Base-by-base conservation (phyloP, 2,797 vertebrate species). In the Eulemur rubriventer region DNA sequence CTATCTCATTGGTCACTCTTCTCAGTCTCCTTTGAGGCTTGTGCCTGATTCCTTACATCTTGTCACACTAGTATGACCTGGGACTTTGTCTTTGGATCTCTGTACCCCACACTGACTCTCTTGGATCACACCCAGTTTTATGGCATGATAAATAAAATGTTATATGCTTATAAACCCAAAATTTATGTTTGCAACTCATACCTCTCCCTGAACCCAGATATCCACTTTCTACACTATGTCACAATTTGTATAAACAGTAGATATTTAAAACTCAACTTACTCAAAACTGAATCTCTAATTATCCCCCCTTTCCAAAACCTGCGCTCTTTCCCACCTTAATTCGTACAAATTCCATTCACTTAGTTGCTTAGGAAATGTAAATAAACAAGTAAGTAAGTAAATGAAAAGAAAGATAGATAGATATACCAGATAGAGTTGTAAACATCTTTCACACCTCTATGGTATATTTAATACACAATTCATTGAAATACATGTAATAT, bases 121-220 rank as follows among this genome's bases (percentile, higher is more conserved):
- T 69, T 93, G 50, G 30, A 9, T 52, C 35, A 92, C 30, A 92
- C 11, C 7, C 14, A 48, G 33, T 9, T 14, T 55, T 22, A 35
- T 35, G 30, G 43, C 22, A 4, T 92, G 61, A 73, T 38, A 93
- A 94, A 63, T 78, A 38, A 50, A 85, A 28, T 67, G 13, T 17
- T 46, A 7, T 30, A 69, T 48, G 9, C 1, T 20, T 82, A 61
- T 76, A 35, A 14, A 0, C 52, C 16, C 12, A 84, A 65, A 73
- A 46, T 48, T 30, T 35, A 11, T 70, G 0, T 83, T 22, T 90
- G 24, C 11, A 70, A 41, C 26, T 10, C 16, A 17, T 18, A 70
- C 3, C 3, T 87, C 12, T 61, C 35, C 7, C 4, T 43, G 43
- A 57, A 48, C 0, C 7, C 7, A 9, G 28, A 3, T 35, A 35